Evolutionary conservation across 2,888 invertebrate genomes (phyloP).

Genomic region (Troilus luridus): DNA sequence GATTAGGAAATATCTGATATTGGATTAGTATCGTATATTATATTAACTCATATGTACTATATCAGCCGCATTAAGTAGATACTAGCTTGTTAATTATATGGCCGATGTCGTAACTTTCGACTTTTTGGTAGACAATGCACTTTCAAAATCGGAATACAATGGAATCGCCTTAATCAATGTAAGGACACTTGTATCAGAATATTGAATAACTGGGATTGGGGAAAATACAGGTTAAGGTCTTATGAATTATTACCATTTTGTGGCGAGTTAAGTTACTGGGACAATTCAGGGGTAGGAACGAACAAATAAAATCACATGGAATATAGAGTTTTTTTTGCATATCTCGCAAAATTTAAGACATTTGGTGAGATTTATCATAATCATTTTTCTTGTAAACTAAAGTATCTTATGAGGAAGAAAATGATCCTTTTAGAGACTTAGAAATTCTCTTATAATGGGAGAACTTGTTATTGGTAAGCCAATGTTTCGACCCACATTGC

Average conservation of each 20-base stretch:
- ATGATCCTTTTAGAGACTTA: no score
- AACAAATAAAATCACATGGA: not conserved
- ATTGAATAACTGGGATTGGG: not conserved
- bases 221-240: constrained; percentile 20
- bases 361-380: no score
- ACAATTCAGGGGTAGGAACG: not conserved
- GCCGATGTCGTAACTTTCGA: not conserved
- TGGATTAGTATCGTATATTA: not conserved
- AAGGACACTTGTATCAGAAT: constrained; percentile 11
- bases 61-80: not conserved
- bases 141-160: not conserved
- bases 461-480: no score
- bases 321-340: no score
- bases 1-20: not conserved
- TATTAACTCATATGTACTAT: not conserved
- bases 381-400: no score
- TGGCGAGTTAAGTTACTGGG: not conserved
- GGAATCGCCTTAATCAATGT: constrained; percentile 1
- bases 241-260: not conserved
- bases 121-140: constrained; percentile 19
- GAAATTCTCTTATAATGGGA: no score
- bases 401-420: no score
- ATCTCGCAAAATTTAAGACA: no score
- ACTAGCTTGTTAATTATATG: not conserved
- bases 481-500: no score